These are phyloP conservation scores for Cottoperca gobio DNA, from an alignment of 2,797 vertebrate genomes.

Conservation along the genomic window DNA sequence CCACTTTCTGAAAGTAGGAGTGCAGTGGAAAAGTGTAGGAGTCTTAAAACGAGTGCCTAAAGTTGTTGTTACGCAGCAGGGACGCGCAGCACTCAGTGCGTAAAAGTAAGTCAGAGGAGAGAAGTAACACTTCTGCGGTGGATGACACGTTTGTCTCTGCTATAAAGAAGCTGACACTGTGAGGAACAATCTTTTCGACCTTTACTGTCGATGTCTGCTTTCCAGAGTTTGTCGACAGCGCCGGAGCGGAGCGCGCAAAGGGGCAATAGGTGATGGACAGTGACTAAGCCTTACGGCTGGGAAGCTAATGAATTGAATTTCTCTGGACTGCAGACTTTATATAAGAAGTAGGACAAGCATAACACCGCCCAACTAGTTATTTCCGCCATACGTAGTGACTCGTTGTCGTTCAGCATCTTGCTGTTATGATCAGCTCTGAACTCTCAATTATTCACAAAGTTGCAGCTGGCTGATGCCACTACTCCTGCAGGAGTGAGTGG, in stretches of 20 bases:
- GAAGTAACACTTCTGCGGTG: conserved; percentile 31
- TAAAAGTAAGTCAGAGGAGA: conserved; percentile 53
- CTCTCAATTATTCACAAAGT: conserved; percentile 16
- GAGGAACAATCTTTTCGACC: conserved; percentile 5
- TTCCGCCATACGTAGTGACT: conserved; percentile 33
- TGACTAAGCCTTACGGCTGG: conserved; percentile 51
- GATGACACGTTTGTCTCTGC: too few relatives aligned
- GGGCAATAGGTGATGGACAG: conserved; percentile 82
- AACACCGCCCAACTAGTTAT: conserved; percentile 47
- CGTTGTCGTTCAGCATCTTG: conserved; percentile 17
- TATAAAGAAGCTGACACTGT: conserved; percentile 30
- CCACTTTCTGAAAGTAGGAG: conserved; percentile 70
- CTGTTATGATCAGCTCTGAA: conserved; percentile 42
- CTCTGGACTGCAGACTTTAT: conserved; percentile 63
- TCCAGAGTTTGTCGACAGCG: conserved; percentile 54
- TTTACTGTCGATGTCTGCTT: not conserved
- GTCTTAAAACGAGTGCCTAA: conserved; percentile 27
- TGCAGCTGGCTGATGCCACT: conserved; percentile 50
- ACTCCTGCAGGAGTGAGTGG: conserved; percentile 20
- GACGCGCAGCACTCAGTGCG: conserved; percentile 46
- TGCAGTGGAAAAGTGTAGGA: not conserved
- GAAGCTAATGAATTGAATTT: conserved; percentile 54
- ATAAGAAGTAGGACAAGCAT: conserved; percentile 68
- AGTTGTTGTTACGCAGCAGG: conserved; percentile 29
- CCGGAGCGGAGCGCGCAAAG: conserved; percentile 72